Evolutionary conservation across 2,113 vertebrate species (phyloP), one percentile per base, ranked within the genome.

Genomic region (Tyrannus savana): DNA sequence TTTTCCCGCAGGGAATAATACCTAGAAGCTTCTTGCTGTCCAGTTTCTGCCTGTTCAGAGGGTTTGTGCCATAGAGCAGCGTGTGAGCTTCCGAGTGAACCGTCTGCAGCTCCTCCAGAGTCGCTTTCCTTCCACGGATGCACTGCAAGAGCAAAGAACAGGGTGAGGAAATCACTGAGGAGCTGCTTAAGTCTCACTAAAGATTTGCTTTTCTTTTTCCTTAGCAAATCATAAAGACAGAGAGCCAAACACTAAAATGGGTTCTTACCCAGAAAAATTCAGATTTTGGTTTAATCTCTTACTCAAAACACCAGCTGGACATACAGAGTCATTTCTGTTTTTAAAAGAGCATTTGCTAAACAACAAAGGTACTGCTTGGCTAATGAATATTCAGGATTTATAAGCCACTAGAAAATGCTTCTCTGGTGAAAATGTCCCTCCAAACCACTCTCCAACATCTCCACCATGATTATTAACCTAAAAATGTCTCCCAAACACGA

Each of bases 31-130:
- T 98, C 99, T 99, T 99, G 99, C 99, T 99, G 98, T 99, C 99
- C 89, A 99, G 97, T 97, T 99, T 99, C 98, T 99, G 99, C 80
- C 99, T 98, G 98, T 98, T 98, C 94, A 99, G 98, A 31, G 99
- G 99, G 97, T 99, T 99, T n/a, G 99, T 99, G 97, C 99, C 99
- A 0, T 99, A 99, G 47, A 99, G 98, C 87, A 99, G 97, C 1
- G 99, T 97, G 31, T 99, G 99, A 14, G 98, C 98, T 95, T 99
- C 99, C 0, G 99, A 99, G 97, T 99, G 99, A 75, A 99, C 99
- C 0, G 98, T 99, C 98, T 99, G 99, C 67, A 99, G 97, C 96
- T 99, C 99, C 96, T 99, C 99, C 92, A 99, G 97, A 1, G 99
- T 99, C 56, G 99, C 99, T 96, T 99, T 99, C 66, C 99, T 98